These are phyloP conservation scores for Sorex fumeus DNA, from an alignment of 2,113 vertebrate species.

Conservation along the genomic window DNA sequence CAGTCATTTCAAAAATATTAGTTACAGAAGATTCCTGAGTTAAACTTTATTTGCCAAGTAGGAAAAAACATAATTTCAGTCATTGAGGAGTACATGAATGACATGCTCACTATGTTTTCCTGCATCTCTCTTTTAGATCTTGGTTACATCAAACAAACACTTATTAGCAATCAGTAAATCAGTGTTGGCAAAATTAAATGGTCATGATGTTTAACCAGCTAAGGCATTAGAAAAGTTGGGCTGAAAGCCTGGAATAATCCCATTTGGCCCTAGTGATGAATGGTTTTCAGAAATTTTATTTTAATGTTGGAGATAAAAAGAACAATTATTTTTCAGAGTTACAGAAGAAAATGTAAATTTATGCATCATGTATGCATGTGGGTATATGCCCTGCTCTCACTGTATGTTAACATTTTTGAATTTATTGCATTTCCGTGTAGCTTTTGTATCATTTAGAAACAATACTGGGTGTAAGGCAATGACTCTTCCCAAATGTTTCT, in stretches of 20 bases:
- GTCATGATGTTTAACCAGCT: slow-evolving; percentile 73
- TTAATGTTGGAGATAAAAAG: slow-evolving; percentile 57
- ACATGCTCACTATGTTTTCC: slow-evolving; percentile 11
- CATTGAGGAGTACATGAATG: too few relatives aligned
- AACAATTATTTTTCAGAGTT: slow-evolving; percentile 43
- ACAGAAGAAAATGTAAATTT: slow-evolving; percentile 66
- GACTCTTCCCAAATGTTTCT: slow-evolving; percentile 38
- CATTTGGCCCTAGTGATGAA: slow-evolving; percentile 69
- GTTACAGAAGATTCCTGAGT: not conserved
- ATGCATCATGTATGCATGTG: slow-evolving; percentile 48
- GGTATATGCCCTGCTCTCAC: slow-evolving; percentile 51
- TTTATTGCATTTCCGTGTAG: slow-evolving; percentile 67
- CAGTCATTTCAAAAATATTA: slow-evolving; percentile 39
- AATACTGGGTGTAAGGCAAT: slow-evolving; percentile 56
- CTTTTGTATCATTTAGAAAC: slow-evolving; percentile 70
- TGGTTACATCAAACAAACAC: slow-evolving; percentile 46
- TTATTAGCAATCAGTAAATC: slow-evolving; percentile 60
- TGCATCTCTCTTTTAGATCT: slow-evolving; percentile 40
- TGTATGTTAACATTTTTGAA: slow-evolving; percentile 62
- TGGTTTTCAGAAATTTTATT: slow-evolving; percentile 69
- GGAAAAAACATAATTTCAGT: not conserved
- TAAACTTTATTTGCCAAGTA: slow-evolving; percentile 33
- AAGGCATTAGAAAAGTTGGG: slow-evolving; percentile 63
- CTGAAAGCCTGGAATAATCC: slow-evolving; percentile 68
- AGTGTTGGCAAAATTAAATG: slow-evolving; percentile 72